Conservation (phyloP, 2,888 invertebrate species). For the Amaurobius ferox region DNA sequence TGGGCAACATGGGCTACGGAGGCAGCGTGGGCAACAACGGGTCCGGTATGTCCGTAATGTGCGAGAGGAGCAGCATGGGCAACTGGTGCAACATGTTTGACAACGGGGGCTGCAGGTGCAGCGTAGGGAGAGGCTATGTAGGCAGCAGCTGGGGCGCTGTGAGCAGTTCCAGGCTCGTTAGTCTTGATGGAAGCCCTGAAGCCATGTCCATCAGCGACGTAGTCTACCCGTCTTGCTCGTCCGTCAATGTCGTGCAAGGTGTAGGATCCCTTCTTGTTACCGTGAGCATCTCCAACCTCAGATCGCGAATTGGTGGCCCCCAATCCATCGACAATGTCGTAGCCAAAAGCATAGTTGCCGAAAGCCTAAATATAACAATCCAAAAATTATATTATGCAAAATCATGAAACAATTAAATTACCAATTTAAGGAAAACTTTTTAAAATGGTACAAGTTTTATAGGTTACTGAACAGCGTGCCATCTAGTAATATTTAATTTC, state of each 20-base stretch:
- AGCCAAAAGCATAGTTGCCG: constrained; percentile 69
- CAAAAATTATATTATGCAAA: too few species aligned
- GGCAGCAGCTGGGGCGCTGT: constrained; percentile 34
- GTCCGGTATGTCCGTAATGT: background rate
- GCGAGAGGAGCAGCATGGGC: constrained; percentile 14
- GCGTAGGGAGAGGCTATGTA: constrained; percentile 25
- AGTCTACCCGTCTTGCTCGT: constrained; percentile 63
- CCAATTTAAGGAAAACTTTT: too few species aligned
- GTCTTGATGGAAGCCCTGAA: constrained; percentile 60
- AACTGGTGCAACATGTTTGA: constrained; percentile 28
- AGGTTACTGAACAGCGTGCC: too few species aligned
- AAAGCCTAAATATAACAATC: too few species aligned
- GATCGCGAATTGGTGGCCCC: constrained; percentile 70
- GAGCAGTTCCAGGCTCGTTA: constrained; percentile 44
- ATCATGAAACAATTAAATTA: too few species aligned
- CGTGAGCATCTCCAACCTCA: constrained; percentile 71
- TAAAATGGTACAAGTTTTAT: too few species aligned
- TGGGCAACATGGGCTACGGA: constrained; percentile 15
- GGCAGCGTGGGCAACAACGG: constrained; percentile 14
- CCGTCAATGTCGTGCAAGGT: constrained; percentile 69
- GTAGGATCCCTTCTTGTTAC: constrained; percentile 71
- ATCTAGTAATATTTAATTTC: too few species aligned
- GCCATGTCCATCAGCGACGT: constrained; percentile 62
- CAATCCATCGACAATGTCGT: constrained; percentile 66
- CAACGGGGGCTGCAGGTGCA: constrained; percentile 20